Evolutionary conservation across 2,113 vertebrate genomes (phyloP), one percentile per base, ranked within the genome.

Genomic region (Grallaria varia): DNA sequence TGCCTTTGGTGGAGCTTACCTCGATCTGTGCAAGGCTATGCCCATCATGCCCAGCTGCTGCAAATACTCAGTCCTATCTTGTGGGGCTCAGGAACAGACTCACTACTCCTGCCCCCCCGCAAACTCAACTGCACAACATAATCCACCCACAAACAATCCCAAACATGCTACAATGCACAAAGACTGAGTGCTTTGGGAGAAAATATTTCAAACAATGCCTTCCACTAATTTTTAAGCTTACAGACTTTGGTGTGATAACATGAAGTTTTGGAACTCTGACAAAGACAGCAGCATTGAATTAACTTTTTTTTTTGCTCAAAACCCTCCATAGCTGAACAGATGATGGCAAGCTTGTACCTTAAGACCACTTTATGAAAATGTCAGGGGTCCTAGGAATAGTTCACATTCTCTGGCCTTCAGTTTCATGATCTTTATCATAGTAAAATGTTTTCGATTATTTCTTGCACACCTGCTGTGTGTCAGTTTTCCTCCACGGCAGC

Each of bases 341-440:
- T 40, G 95, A 96, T 96, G 94, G 96, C 93, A 93, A 90, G 87
- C 63, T 0, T 2, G 33, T 47, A 86, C 90, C 3, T 0, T 55
- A 66, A 91, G 75, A 87, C 23, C 27, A 50, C 45, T 80, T 53
- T n/a, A 87, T 45, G 59, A 87, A 93, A 91, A 40, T 31, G 33
- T 89, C 87, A 94, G 89, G 74, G 93, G 93, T 77, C 84, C 83
- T 83, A 55, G 59, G 91, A 96, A 96, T 95, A 93, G 75, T 27
- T 97, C 47, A 59, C 93, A 97, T 97, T 96, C 93, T 71, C 94
- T 71, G 84, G 91, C 84, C 87, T 96, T 96, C 72, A 77, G 87
- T 96, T 97, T 96, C 95, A 96, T 86, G 95, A 96, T 95, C 93
- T 85, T 96, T 96, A 96, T 94, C 94, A 83, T 24, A 85, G 88